phyloP scores from a whole-genome alignment of 2,113 vertebrate species.

The Crocuta crocuta region DNA sequence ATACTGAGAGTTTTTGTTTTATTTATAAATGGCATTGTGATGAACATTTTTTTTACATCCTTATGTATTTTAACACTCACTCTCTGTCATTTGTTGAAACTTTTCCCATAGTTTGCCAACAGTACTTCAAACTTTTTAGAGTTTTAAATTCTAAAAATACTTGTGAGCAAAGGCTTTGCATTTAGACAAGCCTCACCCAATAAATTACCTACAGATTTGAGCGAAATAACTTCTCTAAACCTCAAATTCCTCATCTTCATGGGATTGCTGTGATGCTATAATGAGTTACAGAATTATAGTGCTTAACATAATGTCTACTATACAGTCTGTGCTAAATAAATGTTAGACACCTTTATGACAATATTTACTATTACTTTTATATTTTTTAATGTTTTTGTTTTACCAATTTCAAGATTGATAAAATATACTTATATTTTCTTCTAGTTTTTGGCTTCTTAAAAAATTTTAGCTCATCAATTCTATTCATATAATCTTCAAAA shows the following conservation, averaged over 20 bases:
- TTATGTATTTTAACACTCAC: not conserved
- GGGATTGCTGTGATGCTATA: not conserved
- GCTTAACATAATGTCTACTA: not conserved
- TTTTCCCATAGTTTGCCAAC: not conserved
- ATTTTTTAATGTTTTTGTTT: conserved; percentile 14
- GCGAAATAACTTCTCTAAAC: not conserved
- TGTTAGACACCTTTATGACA: not conserved
- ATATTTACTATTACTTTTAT: conserved; percentile 8
- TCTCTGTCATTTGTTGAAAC: not conserved
- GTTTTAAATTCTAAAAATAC: not conserved
- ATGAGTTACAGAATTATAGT: not conserved
- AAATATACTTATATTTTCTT: conserved; percentile 20
- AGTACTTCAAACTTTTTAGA: not conserved
- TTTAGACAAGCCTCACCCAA: not conserved
- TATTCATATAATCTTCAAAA: not conserved
- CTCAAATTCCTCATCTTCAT: not conserved
- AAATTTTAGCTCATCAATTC: not conserved
- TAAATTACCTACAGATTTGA: not conserved
- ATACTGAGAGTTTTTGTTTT: not conserved
- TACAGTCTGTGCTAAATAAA: not conserved
- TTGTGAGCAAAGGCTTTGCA: not conserved
- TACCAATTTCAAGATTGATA: not conserved
- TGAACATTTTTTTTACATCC: not conserved
- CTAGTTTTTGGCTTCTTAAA: conserved; percentile 7
- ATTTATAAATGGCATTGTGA: not conserved